Conservation (phyloP, 2,113 vertebrate species). For the Psittacula cyanocephala region DNA sequence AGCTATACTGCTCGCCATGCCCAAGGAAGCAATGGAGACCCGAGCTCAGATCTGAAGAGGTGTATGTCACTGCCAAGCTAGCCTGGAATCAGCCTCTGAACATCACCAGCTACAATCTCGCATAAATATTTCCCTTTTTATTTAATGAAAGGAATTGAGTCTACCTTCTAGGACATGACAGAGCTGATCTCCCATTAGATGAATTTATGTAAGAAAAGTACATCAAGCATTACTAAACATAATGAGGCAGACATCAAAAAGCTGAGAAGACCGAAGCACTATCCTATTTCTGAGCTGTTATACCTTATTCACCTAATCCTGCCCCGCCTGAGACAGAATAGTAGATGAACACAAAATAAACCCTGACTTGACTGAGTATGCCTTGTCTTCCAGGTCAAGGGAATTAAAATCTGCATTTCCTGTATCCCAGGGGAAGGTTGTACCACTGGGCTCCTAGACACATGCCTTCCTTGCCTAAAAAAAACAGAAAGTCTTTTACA, state of each 20-base stretch:
- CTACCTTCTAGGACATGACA: background rate
- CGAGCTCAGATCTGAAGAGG: background rate
- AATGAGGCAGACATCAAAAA: background rate
- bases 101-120: background rate
- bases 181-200: background rate
- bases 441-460: background rate
- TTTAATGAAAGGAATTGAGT: background rate
- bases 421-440: background rate
- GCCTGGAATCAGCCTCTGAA: background rate
- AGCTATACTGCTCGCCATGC: background rate
- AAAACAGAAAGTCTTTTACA: background rate
- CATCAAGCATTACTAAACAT: background rate
- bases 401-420: background rate
- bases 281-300: background rate
- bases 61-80: accelerated
- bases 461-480: background rate
- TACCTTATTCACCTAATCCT: background rate
- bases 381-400: background rate
- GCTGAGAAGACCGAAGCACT: background rate
- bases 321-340: background rate
- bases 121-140: background rate
- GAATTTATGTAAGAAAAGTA: background rate
- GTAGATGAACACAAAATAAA: background rate
- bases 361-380: background rate
- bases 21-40: background rate